Evolutionary conservation across 2,113 vertebrate genomes (phyloP), one percentile per base, ranked within the genome.

Genomic region (Rafetus swinhoei): DNA sequence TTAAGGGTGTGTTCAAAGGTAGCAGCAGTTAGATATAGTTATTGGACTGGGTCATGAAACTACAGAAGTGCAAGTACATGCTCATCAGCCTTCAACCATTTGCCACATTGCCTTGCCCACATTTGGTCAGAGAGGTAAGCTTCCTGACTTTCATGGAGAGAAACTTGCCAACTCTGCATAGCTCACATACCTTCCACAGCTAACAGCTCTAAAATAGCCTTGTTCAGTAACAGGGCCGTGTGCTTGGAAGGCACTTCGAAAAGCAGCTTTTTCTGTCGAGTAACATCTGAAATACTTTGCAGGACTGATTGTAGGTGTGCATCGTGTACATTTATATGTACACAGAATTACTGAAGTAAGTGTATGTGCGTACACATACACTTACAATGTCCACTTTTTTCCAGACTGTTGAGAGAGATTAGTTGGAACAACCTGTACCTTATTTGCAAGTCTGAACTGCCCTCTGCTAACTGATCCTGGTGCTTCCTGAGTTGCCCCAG

Each of bases 71-170:
- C 62, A n/a, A 52, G 52, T 45, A 9, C 29, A 50, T 77, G 22
- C 74, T 25, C 45, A 50, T 24, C 21, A 21, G 22, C 81, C 45
- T 80, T 60, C 29, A 21, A 39, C 72, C 35, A 16, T 39, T 87
- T 79, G n/a, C 57, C 50, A 82, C 35, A 60, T 88, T 74, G 54
- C 35, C 45, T 87, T 89, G 76, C 19, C 82, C 77, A 81, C 9
- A 82, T 86, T 89, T 89, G 69, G 59, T 21, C 69, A 86, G 80
- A 72, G 56, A 81, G 79, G 57, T 81, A 85, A 92, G 53, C 77
- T 39, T 79, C 79, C 76, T 88, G 72, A 81, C 15, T 59, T 24
- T 57, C 91, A 81, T 79, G 90, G 83, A 95, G 82, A 77, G 83
- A 52, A 80, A 22, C 35, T 59, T 81, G 56, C 80, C 88, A 88